Evolutionary conservation across 2,113 vertebrate species (phyloP).

Genomic region (Myanophis thanlyinensis): DNA sequence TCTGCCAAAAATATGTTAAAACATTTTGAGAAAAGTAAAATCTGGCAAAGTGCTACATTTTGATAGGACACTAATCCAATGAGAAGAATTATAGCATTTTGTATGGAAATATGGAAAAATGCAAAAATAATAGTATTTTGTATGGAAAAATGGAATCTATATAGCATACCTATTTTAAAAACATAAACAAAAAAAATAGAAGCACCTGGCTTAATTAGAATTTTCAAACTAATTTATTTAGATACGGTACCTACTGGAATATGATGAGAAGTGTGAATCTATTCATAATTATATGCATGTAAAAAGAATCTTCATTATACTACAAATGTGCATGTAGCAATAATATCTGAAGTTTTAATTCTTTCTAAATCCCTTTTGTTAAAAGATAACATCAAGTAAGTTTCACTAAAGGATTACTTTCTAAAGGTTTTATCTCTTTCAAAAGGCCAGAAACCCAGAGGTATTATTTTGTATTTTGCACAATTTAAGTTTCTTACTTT

Average conservation of each 20-base stretch:
- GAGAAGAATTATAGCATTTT: not conserved
- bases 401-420: constrained; percentile 30
- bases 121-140: not conserved
- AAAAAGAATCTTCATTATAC: not conserved
- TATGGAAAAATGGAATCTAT: not conserved
- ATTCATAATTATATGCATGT: not conserved
- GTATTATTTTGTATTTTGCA: constrained; percentile 40
- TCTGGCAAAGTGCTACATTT: not conserved
- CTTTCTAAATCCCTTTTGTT: not conserved
- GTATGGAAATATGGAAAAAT: not conserved
- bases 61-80: not conserved
- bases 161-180: not conserved
- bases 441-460: constrained; percentile 35
- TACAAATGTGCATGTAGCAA: not conserved
- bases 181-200: not conserved
- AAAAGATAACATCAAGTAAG: constrained; percentile 22
- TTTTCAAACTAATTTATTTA: not conserved
- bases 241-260: not conserved
- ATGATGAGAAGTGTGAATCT: not conserved
- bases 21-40: not conserved
- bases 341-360: not conserved
- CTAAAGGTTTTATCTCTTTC: constrained; percentile 53
- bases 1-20: not conserved
- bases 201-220: not conserved
- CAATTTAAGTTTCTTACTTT: constrained; percentile 38